Evolutionary conservation across 2,113 vertebrate genomes (phyloP), one percentile per base, ranked within the genome.

Genomic region (Sapajus apella): DNA sequence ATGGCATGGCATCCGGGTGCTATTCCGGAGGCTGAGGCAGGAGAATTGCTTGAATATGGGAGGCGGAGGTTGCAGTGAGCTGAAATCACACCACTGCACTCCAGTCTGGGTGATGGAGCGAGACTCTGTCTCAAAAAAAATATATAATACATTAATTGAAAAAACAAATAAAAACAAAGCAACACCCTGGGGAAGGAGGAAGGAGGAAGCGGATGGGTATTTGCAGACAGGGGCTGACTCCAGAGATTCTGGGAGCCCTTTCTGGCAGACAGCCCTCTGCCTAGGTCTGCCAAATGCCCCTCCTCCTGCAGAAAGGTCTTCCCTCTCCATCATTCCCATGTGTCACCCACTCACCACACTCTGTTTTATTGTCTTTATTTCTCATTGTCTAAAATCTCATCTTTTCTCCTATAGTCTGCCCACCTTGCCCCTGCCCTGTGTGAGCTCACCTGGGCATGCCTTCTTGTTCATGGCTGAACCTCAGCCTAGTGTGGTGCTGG

Each of bases 311-410:
- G 72, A 21, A 64, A 92, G 81, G 68, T 87, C 50, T 70, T 32
- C 66, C 47, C 91, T 83, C 40, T 68, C 30, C 6, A 37, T 30
- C 5, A 9, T 45, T 6, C 18, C 58, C 43, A 25, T 5, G 8
- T 21, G 25, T 35, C 7, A 13, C 37, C 55, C 35, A 37, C n/a
- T 77, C 23, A 58, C 20, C 17, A 12, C 30, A 35, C 35, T 17
- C 5, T 35, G 23, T 77, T 88, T 93, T 93, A 23, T 87, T 95
- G 61, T 82, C 58, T 92, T 47, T 80, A 58, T 70, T 87, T 64
- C 47, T 77, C 43, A 55, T 47, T 50, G 6, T 64, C 27, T 91
- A 58, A 55, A 84, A 75, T 68, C 79, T 70, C 55, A 85, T 58
- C 64, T 87, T 72, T 64, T 56, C 89, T 5, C 37, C 37, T 90